Base-by-base conservation (phyloP, 2,888 invertebrate genomes). In the Mamestra brassicae region DNA sequence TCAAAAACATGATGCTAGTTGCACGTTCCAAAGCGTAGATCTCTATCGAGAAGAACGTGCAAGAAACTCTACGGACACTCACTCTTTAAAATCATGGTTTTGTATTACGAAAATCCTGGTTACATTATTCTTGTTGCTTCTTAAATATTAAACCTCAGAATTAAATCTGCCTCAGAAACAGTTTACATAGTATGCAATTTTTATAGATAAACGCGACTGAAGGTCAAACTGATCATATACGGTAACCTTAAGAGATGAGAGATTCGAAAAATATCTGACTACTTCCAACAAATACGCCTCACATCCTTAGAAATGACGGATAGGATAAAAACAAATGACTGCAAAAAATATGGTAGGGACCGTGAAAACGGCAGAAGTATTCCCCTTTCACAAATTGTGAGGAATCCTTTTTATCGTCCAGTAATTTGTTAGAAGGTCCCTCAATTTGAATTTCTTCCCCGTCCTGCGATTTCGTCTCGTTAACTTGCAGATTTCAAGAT, bases 391-490 rank as follows among this genome's bases (percentile, higher is more conserved):
- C 85, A 84, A 88, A 87, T 86, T 83, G 86, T 84, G 72, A 77
- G 74, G 76, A 79, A 77, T 81, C 81, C 74, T 76, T 88, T 87
- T 89, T 85, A 86, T 86, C 80, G 84, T 83, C 81, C 71, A 77
- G 86, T 83, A 87, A 88, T 89, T 89, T 88, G 89, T 86, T 65
- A 66, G 80, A 80, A 68, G 86, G 81, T 83, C 83, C 76, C 83
- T 64, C 76, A 70, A 85, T 88, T 86, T 87, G 87, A 87, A 88
- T 88, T 85, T 88, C 83, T 78, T 70, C 63, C 50, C 60, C 75
- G 72, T 70, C 76, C 66, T 76, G 63, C 79, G 70, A 83, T 80
- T 80, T 75, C 78, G 65, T 83, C 84, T 85, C 85, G 84, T 81
- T 85, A 88, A 87, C 85, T 87, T 86, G 83, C 81, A 84, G 84